A percentile compares a stretch with the other conserved stretches of the same genome.
Conservation (phyloP, 2,888 invertebrate species). For the Nesidiocoris tenuis region DNA sequence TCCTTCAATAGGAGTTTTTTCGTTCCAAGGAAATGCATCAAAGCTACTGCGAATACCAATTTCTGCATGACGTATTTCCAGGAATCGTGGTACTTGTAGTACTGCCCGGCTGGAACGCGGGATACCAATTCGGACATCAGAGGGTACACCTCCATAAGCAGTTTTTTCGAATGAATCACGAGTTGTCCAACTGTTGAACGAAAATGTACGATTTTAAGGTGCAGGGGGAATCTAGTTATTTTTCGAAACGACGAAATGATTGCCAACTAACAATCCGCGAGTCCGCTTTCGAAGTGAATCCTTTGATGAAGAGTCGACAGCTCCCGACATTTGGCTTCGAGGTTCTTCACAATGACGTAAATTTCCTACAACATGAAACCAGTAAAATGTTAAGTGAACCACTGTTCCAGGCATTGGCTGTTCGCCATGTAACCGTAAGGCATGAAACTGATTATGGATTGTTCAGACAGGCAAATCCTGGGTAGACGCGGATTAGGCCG, state of each 20-base stretch:
- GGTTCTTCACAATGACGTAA: slow-evolving; percentile 67
- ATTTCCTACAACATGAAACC: slow-evolving; percentile 58
- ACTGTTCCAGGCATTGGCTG: slow-evolving; percentile 53
- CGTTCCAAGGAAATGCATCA: slow-evolving; percentile 77
- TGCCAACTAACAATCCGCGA: too few relatives aligned
- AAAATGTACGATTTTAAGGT: background rate
- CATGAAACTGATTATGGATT: too few relatives aligned
- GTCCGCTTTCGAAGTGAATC: slow-evolving; percentile 70
- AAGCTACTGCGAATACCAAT: slow-evolving; percentile 72
- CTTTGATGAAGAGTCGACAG: slow-evolving; percentile 76
- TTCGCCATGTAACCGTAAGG: too few relatives aligned
- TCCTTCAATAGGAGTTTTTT: slow-evolving; percentile 73
- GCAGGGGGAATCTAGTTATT: too few relatives aligned
- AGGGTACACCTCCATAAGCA: slow-evolving; percentile 60
- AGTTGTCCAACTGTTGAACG: background rate
- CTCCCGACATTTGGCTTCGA: slow-evolving; percentile 76
- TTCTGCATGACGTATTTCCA: slow-evolving; percentile 83
- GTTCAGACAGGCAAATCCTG: too few relatives aligned
- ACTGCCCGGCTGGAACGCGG: slow-evolving; percentile 73
- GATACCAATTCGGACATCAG: slow-evolving; percentile 66
- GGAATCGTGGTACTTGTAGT: slow-evolving; percentile 84
- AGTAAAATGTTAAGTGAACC: background rate
- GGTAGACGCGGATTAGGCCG: too few relatives aligned
- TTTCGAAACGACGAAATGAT: too few relatives aligned
- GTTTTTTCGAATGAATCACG: background rate